Conservation (phyloP, 2,113 vertebrate species). For the Cepphus grylle region DNA sequence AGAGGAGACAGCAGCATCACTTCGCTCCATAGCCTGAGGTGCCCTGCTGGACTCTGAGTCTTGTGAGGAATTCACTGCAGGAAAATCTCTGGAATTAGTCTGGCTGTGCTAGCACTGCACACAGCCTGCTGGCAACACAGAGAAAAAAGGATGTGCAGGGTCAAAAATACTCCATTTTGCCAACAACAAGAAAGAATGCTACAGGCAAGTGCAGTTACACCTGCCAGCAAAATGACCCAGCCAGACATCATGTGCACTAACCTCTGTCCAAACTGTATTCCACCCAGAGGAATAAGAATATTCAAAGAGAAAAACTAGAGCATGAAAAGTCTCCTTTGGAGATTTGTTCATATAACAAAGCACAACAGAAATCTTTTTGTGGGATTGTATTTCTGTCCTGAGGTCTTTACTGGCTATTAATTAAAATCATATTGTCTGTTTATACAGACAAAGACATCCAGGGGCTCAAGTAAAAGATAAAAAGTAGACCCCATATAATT, state of each 20-base stretch:
- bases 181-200: not conserved
- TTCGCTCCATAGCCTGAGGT: not conserved
- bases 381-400: not conserved
- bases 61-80: not conserved
- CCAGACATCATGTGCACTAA: not conserved
- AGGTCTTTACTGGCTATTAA: constrained; percentile 21
- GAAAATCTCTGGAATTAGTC: not conserved
- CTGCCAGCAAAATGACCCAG: constrained; percentile 1
- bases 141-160: not conserved
- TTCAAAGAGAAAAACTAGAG: not conserved
- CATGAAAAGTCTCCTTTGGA: not conserved
- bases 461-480: not conserved
- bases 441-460: constrained; percentile 7
- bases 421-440: constrained; percentile 34
- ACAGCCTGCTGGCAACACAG: not conserved
- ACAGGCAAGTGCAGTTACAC: not conserved
- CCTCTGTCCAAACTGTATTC: not conserved
- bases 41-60: not conserved
- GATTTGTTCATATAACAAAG: constrained; percentile 1
- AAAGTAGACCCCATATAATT: constrained; percentile 13
- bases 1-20: not conserved
- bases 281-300: not conserved
- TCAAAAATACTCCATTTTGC: not conserved
- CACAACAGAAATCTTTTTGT: not conserved
- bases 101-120: not conserved